Percentiles rank a stretch among this genome's conserved stretches.
Evolutionary conservation across 2,888 invertebrate species (phyloP).

Genomic region (Oxytorus armatus): DNA sequence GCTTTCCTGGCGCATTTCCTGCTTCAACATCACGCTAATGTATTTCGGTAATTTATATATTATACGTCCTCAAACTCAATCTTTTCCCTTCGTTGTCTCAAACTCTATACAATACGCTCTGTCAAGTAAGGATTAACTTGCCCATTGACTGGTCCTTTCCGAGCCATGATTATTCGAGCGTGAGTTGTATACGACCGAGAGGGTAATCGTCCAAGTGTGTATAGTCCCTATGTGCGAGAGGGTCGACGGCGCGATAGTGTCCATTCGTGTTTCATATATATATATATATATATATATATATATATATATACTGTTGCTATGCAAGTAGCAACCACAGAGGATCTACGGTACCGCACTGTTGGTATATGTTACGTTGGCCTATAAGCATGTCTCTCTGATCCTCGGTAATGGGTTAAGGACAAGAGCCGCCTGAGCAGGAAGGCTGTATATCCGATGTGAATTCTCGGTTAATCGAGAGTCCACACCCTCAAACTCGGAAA

Average conservation of each 20-base stretch:
- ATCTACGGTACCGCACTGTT: slow-evolving; percentile 21
- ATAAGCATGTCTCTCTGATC: slow-evolving; percentile 54
- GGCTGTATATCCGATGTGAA: slow-evolving; percentile 30
- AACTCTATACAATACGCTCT: slow-evolving; percentile 10
- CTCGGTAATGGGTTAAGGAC: slow-evolving; percentile 63
- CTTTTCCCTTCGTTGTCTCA: not conserved
- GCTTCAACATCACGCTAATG: slow-evolving; percentile 27
- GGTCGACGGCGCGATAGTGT: slow-evolving; percentile 17
- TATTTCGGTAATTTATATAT: slow-evolving; percentile 64
- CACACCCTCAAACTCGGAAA: not conserved
- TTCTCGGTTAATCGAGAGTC: slow-evolving; percentile 37
- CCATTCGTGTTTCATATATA: slow-evolving; percentile 45
- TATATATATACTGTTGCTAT: slow-evolving; percentile 13
- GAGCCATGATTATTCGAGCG: slow-evolving; percentile 52
- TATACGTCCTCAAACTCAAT: not conserved
- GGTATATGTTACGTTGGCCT: slow-evolving; percentile 41
- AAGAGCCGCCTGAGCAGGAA: slow-evolving; percentile 33
- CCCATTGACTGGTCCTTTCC: slow-evolving; percentile 48
- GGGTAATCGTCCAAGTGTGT: slow-evolving; percentile 58
- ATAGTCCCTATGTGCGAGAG: slow-evolving; percentile 25
- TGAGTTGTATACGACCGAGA: slow-evolving; percentile 46
- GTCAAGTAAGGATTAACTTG: slow-evolving; percentile 33
- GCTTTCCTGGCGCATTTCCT: slow-evolving; percentile 15
- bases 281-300: too few relatives aligned
- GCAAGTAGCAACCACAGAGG: slow-evolving; percentile 35